Evolutionary conservation across 1,140 invertebrate species (phyloP).

Genomic region (Zelostemma sp.): DNA sequence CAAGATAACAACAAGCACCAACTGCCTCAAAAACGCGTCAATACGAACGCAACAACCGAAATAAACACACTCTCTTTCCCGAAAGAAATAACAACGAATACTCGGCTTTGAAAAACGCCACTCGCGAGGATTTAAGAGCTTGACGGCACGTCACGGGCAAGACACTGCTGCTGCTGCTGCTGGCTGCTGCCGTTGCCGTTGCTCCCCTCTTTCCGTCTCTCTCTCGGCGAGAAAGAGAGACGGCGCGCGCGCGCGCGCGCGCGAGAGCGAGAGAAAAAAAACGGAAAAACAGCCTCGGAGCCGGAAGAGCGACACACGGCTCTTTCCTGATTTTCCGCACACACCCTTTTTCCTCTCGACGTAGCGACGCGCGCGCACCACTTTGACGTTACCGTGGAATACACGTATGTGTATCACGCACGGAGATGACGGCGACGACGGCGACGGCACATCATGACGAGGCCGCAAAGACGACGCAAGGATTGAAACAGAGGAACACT

Average conservation of each 20-base stretch:
- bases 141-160: not conserved
- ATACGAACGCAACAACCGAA: too few species aligned
- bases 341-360: slow-evolving; percentile 36
- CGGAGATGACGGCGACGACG: slow-evolving; percentile 16
- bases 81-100: slow-evolving; percentile 7
- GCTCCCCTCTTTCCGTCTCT: not conserved
- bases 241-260: slow-evolving; percentile 3
- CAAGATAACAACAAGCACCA: too few species aligned
- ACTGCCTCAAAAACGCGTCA: too few species aligned
- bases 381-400: slow-evolving; percentile 21
- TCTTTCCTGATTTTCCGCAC: slow-evolving; percentile 32
- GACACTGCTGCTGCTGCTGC: too few species aligned
- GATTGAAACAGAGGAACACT: too few species aligned
- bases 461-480: slow-evolving; percentile 25
- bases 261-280: not conserved
- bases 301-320: slow-evolving; percentile 14
- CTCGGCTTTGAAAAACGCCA: too few species aligned
- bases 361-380: slow-evolving; percentile 33
- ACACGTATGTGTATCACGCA: slow-evolving; percentile 16
- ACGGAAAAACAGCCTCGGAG: not conserved
- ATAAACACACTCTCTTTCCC: too few species aligned
- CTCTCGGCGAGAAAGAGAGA: not conserved
- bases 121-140: not conserved
- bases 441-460: slow-evolving; percentile 24
- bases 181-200: too few species aligned